phyloP scores from a whole-genome alignment of 2,113 vertebrate species.

The Myotis brandtii region DNA sequence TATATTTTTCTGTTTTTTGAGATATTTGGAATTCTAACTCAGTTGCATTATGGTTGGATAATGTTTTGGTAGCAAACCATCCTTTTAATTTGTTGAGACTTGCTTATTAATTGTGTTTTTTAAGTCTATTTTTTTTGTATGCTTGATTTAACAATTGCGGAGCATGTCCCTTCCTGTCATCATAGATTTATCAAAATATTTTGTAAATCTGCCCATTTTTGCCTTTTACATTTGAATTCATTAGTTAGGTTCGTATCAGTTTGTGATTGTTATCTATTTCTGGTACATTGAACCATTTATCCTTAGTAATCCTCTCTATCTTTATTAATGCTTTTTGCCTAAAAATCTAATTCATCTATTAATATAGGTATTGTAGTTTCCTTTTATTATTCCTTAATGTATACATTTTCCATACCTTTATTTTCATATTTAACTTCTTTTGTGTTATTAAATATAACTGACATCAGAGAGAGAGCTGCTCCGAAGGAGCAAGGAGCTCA shows the following conservation, averaged over 20 bases:
- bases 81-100: background rate
- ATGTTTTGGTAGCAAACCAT: background rate
- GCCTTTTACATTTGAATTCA: background rate
- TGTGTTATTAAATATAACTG: background rate
- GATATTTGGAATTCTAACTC: slow-evolving; percentile 32
- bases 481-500: background rate
- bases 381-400: background rate
- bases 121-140: background rate
- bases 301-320: background rate
- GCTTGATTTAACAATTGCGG: background rate
- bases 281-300: background rate
- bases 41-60: background rate
- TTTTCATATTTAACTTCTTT: slow-evolving; percentile 17
- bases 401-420: background rate
- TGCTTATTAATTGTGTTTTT: slow-evolving; percentile 4
- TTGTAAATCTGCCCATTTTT: slow-evolving; percentile 12
- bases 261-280: background rate
- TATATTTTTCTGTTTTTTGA: background rate
- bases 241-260: background rate
- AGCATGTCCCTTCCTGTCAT: background rate
- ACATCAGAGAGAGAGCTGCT: background rate
- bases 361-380: background rate
- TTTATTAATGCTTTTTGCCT: background rate
- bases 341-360: background rate
- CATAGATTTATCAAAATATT: background rate